phyloP scores from a whole-genome alignment of 1,140 invertebrate species.

The Zaprionus lachaisei region DNA sequence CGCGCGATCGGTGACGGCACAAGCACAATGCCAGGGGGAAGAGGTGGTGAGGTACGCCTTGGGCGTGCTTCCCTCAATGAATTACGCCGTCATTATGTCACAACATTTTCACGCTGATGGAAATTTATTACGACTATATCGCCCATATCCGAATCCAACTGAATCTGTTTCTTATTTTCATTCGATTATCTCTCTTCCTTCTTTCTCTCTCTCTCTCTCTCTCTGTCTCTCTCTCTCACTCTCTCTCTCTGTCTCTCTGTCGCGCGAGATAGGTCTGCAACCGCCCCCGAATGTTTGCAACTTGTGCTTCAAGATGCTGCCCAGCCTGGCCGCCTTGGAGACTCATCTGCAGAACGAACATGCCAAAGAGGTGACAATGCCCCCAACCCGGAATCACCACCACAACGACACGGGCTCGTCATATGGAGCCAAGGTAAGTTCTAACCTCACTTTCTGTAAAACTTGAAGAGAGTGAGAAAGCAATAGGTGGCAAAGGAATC shows the following conservation, averaged over 20 bases:
- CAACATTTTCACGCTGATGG: conserved; percentile 65
- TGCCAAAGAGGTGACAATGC: conserved; percentile 74
- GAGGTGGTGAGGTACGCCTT: not conserved
- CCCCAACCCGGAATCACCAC: conserved; percentile 36
- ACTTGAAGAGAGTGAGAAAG: not conserved
- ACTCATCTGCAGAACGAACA: conserved; percentile 93
- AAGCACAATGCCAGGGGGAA: not conserved
- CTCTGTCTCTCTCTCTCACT: too few relatives aligned
- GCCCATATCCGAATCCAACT: conserved; percentile 23
- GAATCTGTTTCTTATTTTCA: conserved; percentile 5
- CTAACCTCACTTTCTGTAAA: not conserved
- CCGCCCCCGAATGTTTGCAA: conserved; percentile 91
- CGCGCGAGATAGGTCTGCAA: conserved; percentile 60
- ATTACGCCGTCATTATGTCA: conserved; percentile 78
- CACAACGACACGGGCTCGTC: conserved; percentile 49
- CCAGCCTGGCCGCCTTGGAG: conserved; percentile 97
- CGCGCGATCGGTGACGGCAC: conserved; percentile 16
- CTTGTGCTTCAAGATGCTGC: conserved; percentile 99
- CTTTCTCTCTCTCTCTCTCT: not conserved
- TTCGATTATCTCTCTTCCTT: not conserved
- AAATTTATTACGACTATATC: conserved; percentile 72
- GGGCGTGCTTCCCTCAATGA: conserved; percentile 36
- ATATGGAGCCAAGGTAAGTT: conserved; percentile 73
- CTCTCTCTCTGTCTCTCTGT: not conserved
- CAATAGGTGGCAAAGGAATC: too few relatives aligned